phyloP scores from a whole-genome alignment of 2,797 vertebrate species.

The Chaenodraco wilsoni region DNA sequence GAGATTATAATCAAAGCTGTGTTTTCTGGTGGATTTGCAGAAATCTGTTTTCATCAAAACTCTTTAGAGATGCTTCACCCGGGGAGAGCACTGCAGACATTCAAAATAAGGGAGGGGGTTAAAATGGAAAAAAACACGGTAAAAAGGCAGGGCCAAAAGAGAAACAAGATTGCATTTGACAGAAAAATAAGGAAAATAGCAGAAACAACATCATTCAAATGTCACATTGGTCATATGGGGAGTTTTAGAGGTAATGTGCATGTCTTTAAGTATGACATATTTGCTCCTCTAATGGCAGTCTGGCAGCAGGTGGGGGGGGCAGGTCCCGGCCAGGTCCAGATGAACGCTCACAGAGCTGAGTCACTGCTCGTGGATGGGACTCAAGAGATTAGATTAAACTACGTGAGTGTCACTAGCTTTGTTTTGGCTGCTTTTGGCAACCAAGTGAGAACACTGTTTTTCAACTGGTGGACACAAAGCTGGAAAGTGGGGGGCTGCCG shows the following conservation, averaged over 20 bases:
- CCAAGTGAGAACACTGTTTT: slow-evolving; percentile 48
- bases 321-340: neutral
- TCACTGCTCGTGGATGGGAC: slow-evolving; percentile 32
- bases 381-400: slow-evolving; percentile 41
- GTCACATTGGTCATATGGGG: slow-evolving; percentile 15
- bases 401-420: slow-evolving; percentile 47
- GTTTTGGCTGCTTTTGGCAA: slow-evolving; percentile 60
- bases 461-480: slow-evolving; percentile 32
- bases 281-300: slow-evolving; percentile 34
- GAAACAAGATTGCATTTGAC: slow-evolving; percentile 14
- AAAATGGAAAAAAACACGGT: slow-evolving; percentile 37
- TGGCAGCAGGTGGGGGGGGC: slow-evolving; percentile 40
- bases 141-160: slow-evolving; percentile 9
- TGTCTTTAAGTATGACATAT: slow-evolving; percentile 31
- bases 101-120: slow-evolving; percentile 22
- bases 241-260: slow-evolving; percentile 18
- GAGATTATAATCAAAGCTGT: slow-evolving; percentile 70
- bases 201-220: slow-evolving; percentile 14
- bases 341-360: slow-evolving; percentile 19
- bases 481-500: slow-evolving; percentile 50
- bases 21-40: slow-evolving; percentile 77
- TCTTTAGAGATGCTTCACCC: slow-evolving; percentile 60
- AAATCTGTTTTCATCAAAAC: slow-evolving; percentile 79
- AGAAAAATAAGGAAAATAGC: neutral
- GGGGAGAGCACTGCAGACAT: slow-evolving; percentile 31